Percentiles rank a stretch among this genome's conserved stretches.
Evolutionary conservation across 2,113 vertebrate genomes (phyloP).

Genomic region (Perognathus longimembris): DNA sequence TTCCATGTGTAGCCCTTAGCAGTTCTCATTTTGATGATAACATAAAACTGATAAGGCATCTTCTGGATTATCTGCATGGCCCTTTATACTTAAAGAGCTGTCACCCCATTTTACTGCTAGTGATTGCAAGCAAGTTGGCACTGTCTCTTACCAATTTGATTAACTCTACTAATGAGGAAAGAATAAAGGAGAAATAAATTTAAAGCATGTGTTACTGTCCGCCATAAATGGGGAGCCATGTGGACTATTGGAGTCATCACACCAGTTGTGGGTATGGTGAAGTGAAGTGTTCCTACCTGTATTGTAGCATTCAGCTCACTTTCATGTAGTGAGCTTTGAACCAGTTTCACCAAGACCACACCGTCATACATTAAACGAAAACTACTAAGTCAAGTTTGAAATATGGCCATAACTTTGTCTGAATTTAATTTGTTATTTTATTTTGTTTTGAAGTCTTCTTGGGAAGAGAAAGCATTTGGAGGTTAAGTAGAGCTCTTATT

Average conservation of each 20-base stretch:
- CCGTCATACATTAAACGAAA: background rate
- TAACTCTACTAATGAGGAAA: background rate
- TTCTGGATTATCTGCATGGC: background rate
- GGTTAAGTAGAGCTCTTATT: constrained; percentile 2
- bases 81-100: background rate
- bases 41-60: background rate
- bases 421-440: background rate
- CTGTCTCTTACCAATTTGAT: background rate
- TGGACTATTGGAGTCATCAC: background rate
- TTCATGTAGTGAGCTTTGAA: background rate
- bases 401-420: background rate
- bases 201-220: background rate
- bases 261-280: rapidly evolving
- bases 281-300: too few species aligned
- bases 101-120: background rate
- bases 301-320: rapidly evolving
- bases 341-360: background rate
- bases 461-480: background rate
- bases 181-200: constrained; percentile 4
- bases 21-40: background rate
- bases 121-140: background rate
- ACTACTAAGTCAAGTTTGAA: background rate
- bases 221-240: background rate
- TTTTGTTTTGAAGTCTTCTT: background rate
- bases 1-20: background rate